Conservation (phyloP, 2,888 invertebrate species). For the Lymantria monacha region DNA sequence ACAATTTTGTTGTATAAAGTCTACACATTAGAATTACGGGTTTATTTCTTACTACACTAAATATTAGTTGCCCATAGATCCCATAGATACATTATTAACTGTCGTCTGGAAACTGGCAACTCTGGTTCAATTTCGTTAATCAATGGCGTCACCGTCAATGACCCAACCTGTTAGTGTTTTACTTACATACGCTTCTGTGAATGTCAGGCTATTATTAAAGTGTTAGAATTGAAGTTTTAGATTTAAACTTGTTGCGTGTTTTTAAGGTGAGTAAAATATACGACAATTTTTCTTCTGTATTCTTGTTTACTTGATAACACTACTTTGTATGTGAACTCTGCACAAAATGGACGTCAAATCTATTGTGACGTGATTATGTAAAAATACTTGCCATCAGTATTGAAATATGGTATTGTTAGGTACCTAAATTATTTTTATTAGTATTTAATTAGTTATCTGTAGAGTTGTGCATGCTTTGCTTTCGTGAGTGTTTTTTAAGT, state of each 20-base stretch:
- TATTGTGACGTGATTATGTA: slow-evolving; percentile 77
- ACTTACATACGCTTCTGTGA: slow-evolving; percentile 51
- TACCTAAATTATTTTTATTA: background rate
- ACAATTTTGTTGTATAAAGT: no score
- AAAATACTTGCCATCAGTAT: slow-evolving; percentile 44
- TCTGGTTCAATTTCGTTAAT: slow-evolving; percentile 24
- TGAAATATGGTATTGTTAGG: slow-evolving; percentile 1
- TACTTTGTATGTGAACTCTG: slow-evolving; percentile 42
- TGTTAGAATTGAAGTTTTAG: slow-evolving; percentile 29
- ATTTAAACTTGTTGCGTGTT: slow-evolving; percentile 31
- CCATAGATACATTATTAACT: no score
- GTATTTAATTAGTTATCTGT: background rate
- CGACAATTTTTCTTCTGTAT: slow-evolving; percentile 1
- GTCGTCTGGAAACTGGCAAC: background rate
- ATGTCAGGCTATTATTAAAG: slow-evolving; percentile 41
- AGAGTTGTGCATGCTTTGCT: background rate
- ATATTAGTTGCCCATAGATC: no score
- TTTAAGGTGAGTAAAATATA: slow-evolving; percentile 46
- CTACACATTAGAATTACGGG: no score
- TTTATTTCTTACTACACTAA: no score
- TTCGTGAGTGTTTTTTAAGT: background rate
- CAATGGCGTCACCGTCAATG: slow-evolving; percentile 75
- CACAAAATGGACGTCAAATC: slow-evolving; percentile 78
- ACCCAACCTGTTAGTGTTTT: slow-evolving; percentile 48
- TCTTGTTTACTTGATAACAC: slow-evolving; percentile 10